Base-by-base conservation (phyloP, 2,888 invertebrate species). In the Amphimallon solstitiale region DNA sequence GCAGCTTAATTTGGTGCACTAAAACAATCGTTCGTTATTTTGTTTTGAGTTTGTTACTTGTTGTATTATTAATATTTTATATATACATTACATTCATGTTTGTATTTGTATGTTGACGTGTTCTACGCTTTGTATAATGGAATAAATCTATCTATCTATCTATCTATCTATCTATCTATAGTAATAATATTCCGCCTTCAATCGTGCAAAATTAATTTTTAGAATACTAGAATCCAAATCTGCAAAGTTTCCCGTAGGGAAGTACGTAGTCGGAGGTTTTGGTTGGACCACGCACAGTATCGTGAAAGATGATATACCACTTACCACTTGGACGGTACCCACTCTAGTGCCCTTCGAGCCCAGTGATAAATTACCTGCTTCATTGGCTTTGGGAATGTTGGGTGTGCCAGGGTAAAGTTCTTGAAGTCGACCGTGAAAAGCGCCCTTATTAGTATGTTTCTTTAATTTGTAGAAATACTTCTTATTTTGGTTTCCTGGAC, bases 401-500 rank as follows among this genome's bases (percentile, higher is more conserved):
- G 91, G 91, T 72, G 90, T 90, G 89, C 88, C 90, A 49, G 91
- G 90, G 90, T 90, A 81, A 35, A 12, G 1, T 29, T 23, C 1
- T 23, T 49, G 21, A 21, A 1, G 21, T n/a, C 23, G 1, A 29
- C 34, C 21, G n/a, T 14, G 6, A 48, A 23, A 48, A n/a, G n/a
- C 0, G 15, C 34, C 14, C 5, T 15, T 51, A 9, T 15, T 35
- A 51, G 19, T 17, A n/a, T 46, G n/a, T n/a, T n/a, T n/a, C n/a
- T 7, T 46, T 10, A 7, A 4, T 1, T 77, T 77, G 23, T 72
- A 91, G 92, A 14, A 88, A 87, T 72, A 90, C 92, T 1, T 91
- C 92, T 0, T 90, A 90, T 75, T 92, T 92, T 81, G 93, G 92
- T 0, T 81, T 92, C 6, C 79, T 88, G 68, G 90, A 92, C 71